Conservation (phyloP, 2,888 invertebrate species). For the Philaethria dido region DNA sequence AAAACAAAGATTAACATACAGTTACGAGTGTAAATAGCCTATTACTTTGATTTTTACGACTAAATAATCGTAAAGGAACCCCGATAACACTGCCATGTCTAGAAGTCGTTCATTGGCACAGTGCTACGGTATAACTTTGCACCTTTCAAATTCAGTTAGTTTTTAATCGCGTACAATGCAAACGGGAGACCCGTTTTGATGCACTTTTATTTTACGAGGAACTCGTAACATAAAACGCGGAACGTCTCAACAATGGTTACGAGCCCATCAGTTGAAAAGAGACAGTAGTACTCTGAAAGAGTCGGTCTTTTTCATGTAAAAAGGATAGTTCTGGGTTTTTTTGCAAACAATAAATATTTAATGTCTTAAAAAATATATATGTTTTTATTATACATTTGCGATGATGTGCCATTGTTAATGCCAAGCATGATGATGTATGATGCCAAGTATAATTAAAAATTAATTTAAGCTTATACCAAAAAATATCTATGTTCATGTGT, state of each 20-base stretch:
- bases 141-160: conserved; percentile 59
- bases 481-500: not conserved
- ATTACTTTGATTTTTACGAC: conserved; percentile 85
- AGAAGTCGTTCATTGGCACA: conserved; percentile 50
- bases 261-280: conserved; percentile 59
- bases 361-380: not conserved
- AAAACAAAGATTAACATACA: conserved; percentile 84
- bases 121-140: conserved; percentile 39
- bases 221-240: conserved; percentile 81
- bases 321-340: not conserved
- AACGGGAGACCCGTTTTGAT: conserved; percentile 77
- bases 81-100: conserved; percentile 64
- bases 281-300: conserved; percentile 48
- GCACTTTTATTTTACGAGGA: conserved; percentile 82
- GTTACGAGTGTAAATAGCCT: conserved; percentile 83
- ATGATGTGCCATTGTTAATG: no score
- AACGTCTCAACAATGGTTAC: conserved; percentile 80
- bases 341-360: not conserved
- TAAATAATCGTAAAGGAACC: conserved; percentile 85
- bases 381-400: not conserved
- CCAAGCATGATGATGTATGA: no score
- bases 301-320: conserved; percentile 51
- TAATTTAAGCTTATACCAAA: not conserved
- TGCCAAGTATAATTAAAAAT: not conserved
- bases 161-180: conserved; percentile 79